These are phyloP conservation scores for Leucopsar rothschildi DNA, from an alignment of 2,113 vertebrate species.

Conservation along the genomic window DNA sequence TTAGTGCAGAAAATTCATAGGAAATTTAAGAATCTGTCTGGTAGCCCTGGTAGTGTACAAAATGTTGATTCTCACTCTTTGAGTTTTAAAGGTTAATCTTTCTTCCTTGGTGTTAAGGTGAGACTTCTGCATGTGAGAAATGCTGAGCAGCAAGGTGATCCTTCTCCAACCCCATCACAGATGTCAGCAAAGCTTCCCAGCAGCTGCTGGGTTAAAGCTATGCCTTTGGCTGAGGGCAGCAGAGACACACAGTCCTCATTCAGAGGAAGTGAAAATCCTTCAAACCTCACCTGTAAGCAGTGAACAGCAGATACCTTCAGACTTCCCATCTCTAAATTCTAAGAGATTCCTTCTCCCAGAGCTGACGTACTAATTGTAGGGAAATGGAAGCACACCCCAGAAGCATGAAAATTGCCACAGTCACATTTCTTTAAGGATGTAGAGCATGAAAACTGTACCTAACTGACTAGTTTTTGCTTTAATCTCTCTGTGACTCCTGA, in stretches of 20 bases:
- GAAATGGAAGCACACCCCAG: neutral
- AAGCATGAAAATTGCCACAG: neutral
- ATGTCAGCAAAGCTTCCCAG: neutral
- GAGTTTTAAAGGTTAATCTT: neutral
- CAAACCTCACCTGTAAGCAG: neutral
- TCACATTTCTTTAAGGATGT: neutral
- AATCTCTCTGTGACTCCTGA: neutral
- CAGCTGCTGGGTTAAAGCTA: neutral
- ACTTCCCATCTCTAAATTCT: neutral
- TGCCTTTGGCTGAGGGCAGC: neutral
- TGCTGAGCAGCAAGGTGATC: neutral
- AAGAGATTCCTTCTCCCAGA: neutral
- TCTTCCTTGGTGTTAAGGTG: neutral
- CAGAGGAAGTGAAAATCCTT: neutral
- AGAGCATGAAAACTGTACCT: neutral
- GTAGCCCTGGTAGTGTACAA: neutral
- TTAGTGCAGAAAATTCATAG: neutral
- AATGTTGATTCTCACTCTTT: neutral
- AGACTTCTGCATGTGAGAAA: neutral
- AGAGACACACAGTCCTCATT: neutral
- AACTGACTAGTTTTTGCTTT: neutral
- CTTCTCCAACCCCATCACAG: neutral
- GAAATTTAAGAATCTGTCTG: neutral
- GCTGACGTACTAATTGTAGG: neutral
- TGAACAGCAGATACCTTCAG: neutral